These are phyloP conservation scores for Drosophila paucipuncta DNA, from an alignment of 2,888 invertebrate species.

Conservation along the genomic window DNA sequence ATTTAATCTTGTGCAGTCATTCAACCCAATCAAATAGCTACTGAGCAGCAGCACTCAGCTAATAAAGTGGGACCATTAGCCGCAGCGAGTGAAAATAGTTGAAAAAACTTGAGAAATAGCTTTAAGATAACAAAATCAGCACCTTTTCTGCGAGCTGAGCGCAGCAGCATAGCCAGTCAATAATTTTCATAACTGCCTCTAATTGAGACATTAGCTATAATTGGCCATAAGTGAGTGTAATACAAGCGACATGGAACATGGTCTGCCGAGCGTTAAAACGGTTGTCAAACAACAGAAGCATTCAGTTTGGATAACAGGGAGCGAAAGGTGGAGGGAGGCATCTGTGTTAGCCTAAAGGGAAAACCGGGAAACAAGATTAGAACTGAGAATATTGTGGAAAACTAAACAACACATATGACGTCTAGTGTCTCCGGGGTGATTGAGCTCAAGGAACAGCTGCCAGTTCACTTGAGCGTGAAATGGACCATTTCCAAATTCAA, in stretches of 20 bases:
- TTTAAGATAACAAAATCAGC: constrained; percentile 7
- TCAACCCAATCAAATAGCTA: constrained; percentile 39
- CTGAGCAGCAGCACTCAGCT: constrained; percentile 22
- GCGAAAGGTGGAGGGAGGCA: constrained; percentile 40
- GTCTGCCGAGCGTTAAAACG: constrained; percentile 25
- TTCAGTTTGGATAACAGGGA: constrained; percentile 40
- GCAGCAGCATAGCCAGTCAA: constrained; percentile 51
- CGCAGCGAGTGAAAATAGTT: constrained; percentile 36
- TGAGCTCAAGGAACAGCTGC: constrained; percentile 52
- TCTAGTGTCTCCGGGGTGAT: constrained; percentile 36
- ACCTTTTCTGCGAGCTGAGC: constrained; percentile 28
- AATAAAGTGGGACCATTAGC: constrained; percentile 38
- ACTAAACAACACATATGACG: constrained; percentile 36
- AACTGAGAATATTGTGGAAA: constrained; percentile 15
- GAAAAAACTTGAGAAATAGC: constrained; percentile 31
- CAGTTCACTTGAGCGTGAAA: constrained; percentile 60
- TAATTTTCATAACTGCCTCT: constrained; percentile 79
- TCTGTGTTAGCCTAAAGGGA: constrained; percentile 48
- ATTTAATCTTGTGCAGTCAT: constrained; percentile 39
- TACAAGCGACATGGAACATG: constrained; percentile 54
- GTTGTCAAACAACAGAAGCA: constrained; percentile 33
- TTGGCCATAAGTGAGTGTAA: constrained; percentile 73
- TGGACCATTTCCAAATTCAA: constrained; percentile 23
- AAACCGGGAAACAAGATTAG: constrained; percentile 12
- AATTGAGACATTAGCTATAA: constrained; percentile 78